Conservation (phyloP, 2,797 vertebrate genomes). For the Heterohyrax brucei region DNA sequence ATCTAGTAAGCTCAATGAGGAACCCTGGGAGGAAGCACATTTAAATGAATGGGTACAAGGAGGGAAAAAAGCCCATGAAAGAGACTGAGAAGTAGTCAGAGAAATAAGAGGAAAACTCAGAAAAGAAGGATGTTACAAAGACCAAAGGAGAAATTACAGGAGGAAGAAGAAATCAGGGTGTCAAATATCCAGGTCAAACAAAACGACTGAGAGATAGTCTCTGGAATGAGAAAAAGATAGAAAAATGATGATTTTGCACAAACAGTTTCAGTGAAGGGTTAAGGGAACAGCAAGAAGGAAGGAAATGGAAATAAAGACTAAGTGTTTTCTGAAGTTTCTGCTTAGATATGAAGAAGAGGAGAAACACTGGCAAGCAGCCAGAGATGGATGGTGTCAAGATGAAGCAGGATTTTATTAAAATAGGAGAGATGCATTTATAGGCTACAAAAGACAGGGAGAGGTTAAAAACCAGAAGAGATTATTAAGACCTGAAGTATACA, state of each 20-base stretch:
- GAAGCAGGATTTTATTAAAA: not conserved
- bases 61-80: not conserved
- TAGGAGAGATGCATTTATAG: not conserved
- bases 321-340: not conserved
- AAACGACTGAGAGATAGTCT: not conserved
- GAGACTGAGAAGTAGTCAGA: not conserved
- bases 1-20: not conserved
- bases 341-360: not conserved
- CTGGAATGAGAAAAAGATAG: not conserved
- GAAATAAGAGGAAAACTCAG: slow-evolving; percentile 32
- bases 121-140: not conserved
- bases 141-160: not conserved
- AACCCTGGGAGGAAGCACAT: not conserved
- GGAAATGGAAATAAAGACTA: not conserved
- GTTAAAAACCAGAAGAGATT: not conserved
- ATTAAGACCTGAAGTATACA: not conserved
- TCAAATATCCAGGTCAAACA: not conserved
- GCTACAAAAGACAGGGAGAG: not conserved
- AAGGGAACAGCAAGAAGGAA: not conserved
- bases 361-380: not conserved
- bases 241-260: not conserved
- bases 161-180: not conserved
- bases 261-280: not conserved
- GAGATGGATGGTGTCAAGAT: not conserved
- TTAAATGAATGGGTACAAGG: not conserved